Base-by-base conservation (phyloP, 2,113 vertebrate species). In the Conger conger region DNA sequence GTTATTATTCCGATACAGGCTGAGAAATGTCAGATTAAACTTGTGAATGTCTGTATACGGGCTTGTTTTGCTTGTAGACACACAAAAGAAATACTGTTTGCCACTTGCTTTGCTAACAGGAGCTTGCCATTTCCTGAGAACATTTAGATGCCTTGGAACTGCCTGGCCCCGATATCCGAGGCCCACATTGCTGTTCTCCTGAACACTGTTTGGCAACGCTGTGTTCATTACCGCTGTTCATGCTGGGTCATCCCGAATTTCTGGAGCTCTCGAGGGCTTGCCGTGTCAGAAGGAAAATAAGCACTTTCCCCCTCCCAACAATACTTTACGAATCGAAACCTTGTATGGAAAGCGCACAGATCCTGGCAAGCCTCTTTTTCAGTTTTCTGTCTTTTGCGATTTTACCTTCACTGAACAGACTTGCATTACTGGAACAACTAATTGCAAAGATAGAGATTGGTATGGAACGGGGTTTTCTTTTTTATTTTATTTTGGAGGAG, bases 341-440 rank as follows among this genome's bases (percentile, higher is more conserved):
- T 40, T 80, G 79, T 80, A 17, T 57, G 11, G 30, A 82, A 79
- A 40, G 78, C 83, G 81, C 36, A 82, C 78, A 84, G 82, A 86
- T 81, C 77, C 82, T 79, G 80, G 50, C 30, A 18, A 83, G 77
- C 82, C 87, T 84, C 85, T 38, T 38, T 38, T 38, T 33, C 57
- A 60, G 37, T 57, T 38, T 84, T 53, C 76, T 27, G 27, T 17
- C 50, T 68, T 30, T 38, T 81, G 33, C 36, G 82, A 40, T 77
- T 38, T 81, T 38, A 35, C 50, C 3, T 81, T 36, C 57, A 35
- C 57, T 35, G 42, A 53, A 5, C 80, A 53, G 45, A 81, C 33
- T n/a, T 50, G 23, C 20, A 18, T 38, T 38, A 78, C 23, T 50
- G 79, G 40, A 40, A 17, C 38, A 27, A 33, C 45, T 53, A 81